A percentile compares a stretch with the other conserved stretches of the same genome.
Evolutionary conservation across 2,797 vertebrate genomes (phyloP).

Genomic region (Ctenopoma kingsleyae): DNA sequence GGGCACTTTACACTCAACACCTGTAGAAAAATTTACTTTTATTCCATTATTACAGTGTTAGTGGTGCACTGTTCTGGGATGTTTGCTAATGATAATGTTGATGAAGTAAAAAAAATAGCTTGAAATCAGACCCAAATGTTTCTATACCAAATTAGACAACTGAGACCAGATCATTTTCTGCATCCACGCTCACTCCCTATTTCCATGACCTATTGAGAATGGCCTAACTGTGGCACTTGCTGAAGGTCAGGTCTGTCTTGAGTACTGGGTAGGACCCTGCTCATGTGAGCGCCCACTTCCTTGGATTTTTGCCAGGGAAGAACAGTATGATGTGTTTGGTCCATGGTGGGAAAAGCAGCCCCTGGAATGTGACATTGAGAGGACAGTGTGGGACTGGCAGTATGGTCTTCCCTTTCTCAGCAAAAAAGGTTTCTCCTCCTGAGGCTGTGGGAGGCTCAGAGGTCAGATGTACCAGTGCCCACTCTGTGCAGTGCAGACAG

Average conservation of each 20-base stretch:
- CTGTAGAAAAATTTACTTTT: not conserved
- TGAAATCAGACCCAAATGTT: not conserved
- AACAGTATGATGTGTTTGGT: conserved; percentile 83
- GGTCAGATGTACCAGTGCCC: conserved; percentile 71
- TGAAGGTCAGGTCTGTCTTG: conserved; percentile 75
- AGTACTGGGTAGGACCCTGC: conserved; percentile 76
- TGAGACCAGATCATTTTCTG: conserved; percentile 46
- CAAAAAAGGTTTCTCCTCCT: conserved; percentile 70
- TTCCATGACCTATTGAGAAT: conserved; percentile 77
- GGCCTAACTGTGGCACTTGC: conserved; percentile 69
- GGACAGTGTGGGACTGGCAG: conserved; percentile 74
- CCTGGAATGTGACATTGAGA: conserved; percentile 82
- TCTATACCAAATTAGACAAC: conserved; percentile 29
- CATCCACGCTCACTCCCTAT: conserved; percentile 59
- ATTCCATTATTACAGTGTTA: not conserved
- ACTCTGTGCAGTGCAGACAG: conserved; percentile 68
- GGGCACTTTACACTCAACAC: not conserved
- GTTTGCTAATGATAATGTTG: no score
- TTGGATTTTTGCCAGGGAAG: conserved; percentile 76
- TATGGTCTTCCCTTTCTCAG: conserved; percentile 77
- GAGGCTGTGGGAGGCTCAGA: conserved; percentile 69
- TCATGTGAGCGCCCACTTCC: conserved; percentile 83
- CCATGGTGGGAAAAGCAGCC: conserved; percentile 83
- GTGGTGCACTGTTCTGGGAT: not conserved
- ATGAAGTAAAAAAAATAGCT: no score